A percentile compares a stretch with the other conserved stretches of the same genome.
phyloP scores from a whole-genome alignment of 2,113 vertebrate genomes.

The Eleginops maclovinus region DNA sequence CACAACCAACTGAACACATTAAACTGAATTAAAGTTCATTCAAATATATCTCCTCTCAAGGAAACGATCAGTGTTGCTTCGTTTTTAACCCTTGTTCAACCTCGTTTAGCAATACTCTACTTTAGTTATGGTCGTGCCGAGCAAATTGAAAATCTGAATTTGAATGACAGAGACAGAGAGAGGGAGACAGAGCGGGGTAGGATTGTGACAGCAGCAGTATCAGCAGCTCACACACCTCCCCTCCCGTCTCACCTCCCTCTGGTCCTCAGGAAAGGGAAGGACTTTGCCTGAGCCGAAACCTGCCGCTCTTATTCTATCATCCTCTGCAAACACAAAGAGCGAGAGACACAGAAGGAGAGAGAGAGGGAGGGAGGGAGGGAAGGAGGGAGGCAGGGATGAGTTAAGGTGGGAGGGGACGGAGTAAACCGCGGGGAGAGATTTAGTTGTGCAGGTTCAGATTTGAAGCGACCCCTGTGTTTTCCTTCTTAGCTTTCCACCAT shows the following conservation, averaged over 20 bases:
- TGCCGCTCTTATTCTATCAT: constrained; percentile 39
- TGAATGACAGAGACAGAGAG: not conserved
- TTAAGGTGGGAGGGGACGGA: not conserved
- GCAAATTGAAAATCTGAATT: constrained; percentile 38
- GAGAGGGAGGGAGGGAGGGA: not conserved
- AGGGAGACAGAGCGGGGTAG: not conserved
- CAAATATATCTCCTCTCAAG: too few species aligned
- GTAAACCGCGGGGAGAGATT: constrained; percentile 28
- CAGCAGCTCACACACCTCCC: constrained; percentile 43
- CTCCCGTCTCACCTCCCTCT: constrained; percentile 43
- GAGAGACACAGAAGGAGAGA: not conserved
- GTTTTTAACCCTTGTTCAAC: too few species aligned
- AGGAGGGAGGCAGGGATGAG: not conserved
- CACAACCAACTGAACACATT: too few species aligned
- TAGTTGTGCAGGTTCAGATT: constrained; percentile 37
- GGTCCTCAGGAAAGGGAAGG: constrained; percentile 36
- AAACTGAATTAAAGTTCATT: too few species aligned
- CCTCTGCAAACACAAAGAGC: constrained; percentile 47
- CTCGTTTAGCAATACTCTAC: not conserved
- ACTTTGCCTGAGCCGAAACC: constrained; percentile 53
- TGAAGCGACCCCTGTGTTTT: constrained; percentile 39
- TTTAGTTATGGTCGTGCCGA: constrained; percentile 5
- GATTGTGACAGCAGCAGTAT: constrained; percentile 50
- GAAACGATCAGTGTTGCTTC: too few species aligned
- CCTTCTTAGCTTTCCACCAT: constrained; percentile 20